phyloP scores from a whole-genome alignment of 2,888 invertebrate genomes.

The Fragum fragum region DNA sequence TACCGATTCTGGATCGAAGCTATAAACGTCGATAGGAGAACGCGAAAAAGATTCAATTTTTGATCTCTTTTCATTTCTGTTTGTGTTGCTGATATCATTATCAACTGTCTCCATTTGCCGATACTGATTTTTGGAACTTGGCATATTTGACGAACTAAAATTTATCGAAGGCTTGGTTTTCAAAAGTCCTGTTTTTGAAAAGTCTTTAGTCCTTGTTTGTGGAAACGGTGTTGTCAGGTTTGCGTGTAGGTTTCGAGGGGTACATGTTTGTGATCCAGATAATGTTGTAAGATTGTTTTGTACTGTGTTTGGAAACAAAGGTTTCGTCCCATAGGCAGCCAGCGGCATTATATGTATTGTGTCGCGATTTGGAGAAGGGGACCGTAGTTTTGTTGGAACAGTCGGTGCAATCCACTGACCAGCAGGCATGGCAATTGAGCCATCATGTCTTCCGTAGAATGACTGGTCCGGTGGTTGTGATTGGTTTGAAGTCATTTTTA shows the following conservation, averaged over 20 bases:
- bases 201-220: not conserved
- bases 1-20: constrained; percentile 53
- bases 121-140: not conserved
- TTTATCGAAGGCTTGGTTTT: not conserved
- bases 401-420: constrained; percentile 25
- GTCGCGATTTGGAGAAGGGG: not conserved
- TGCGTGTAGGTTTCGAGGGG: not conserved
- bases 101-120: not conserved
- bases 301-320: not conserved
- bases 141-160: not conserved
- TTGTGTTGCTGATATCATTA: not conserved
- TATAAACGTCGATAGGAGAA: constrained; percentile 54
- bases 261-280: not conserved
- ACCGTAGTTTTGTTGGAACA: constrained; percentile 1
- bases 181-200: not conserved
- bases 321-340: not conserved
- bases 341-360: not conserved
- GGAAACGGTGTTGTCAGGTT: not conserved
- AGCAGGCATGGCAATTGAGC: not conserved
- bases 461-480: not conserved
- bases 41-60: constrained; percentile 30
- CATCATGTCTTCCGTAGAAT: not conserved
- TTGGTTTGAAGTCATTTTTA: not conserved
- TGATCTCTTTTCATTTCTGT: not conserved
- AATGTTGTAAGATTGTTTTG: not conserved